Evolutionary conservation across 2,888 invertebrate genomes (phyloP), one percentile per base, ranked within the genome.

Genomic region (Mythimna loreyi): DNA sequence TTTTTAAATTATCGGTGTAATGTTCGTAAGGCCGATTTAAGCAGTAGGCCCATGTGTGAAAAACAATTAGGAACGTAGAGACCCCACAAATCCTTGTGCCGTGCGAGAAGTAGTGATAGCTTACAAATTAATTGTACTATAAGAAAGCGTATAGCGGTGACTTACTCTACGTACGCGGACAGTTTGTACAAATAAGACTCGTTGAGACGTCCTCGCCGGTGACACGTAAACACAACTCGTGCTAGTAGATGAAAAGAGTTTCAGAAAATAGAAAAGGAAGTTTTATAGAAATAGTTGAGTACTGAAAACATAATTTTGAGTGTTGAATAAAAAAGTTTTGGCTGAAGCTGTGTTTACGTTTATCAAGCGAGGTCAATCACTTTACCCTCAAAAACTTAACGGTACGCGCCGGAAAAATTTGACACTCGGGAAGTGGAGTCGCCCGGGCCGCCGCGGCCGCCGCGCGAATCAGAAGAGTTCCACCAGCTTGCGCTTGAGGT

Each of bases 401-500:
- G 89, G 89, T 89, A 89, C 90, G 70, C 90, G 90, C 90, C 91
- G 62, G 56, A 66, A 69, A 74, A 66, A 90, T 92, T 93, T 93
- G 92, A 92, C 92, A 93, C 92, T 87, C 88, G 84, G 83, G 87
- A 88, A 85, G 81, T 77, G 75, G 70, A 77, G 70, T 67, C 65
- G 80, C 73, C 64, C 63, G 28, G 57, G 67, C 72, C 75, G 78
- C 43, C 68, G 57, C 67, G 81, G 75, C 74, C 61, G 61, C 16
- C 3, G 23, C 57, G 63, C 56, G 85, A 90, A 96, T 97, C 96
- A 97, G 89, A 97, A 97, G 87, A 97, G 94, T 89, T 97, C 94
- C 28, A 96, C 94, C 71, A 97, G 94, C 88, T 97, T 97, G 85
- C 95, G 96, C 87, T 96, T 96, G 82, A 98, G 92, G 92, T 97